These are phyloP conservation scores for Macaria notata DNA, from an alignment of 2,888 invertebrate species.

Conservation along the genomic window DNA sequence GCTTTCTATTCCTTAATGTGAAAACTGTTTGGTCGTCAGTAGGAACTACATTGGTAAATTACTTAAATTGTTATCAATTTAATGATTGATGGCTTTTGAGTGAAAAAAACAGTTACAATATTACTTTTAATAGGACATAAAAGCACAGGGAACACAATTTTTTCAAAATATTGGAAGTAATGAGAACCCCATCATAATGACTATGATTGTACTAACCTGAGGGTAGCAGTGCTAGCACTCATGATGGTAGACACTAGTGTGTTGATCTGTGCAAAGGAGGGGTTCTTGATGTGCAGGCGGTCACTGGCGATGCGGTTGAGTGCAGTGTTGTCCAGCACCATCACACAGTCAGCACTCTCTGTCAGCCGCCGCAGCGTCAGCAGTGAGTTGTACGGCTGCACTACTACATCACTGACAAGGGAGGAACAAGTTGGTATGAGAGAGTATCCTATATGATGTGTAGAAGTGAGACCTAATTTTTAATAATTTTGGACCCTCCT, in stretches of 20 bases:
- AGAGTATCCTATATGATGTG: no score
- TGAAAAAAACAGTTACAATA: no score
- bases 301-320: constrained; percentile 96
- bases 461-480: no score
- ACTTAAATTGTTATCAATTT: no score
- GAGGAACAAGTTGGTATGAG: no score
- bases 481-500: no score
- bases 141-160: neutral
- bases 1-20: no score
- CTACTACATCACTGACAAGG: constrained; percentile 92
- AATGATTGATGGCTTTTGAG: no score
- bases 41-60: no score
- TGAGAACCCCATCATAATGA: neutral
- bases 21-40: no score
- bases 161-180: no score
- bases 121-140: neutral
- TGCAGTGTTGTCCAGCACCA: constrained; percentile 98
- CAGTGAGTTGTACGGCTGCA: constrained; percentile 97
- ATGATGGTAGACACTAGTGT: constrained; percentile 98
- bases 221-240: constrained; percentile 98
- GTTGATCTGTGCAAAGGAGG: constrained; percentile 98
- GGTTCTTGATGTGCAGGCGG: constrained; percentile 96
- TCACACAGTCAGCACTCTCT: constrained; percentile 98
- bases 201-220: constrained; percentile 82
- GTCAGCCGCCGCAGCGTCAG: constrained; percentile 96